Evolutionary conservation across 2,113 vertebrate species (phyloP), one percentile per base, ranked within the genome.

Genomic region (Anoplopoma fimbria): DNA sequence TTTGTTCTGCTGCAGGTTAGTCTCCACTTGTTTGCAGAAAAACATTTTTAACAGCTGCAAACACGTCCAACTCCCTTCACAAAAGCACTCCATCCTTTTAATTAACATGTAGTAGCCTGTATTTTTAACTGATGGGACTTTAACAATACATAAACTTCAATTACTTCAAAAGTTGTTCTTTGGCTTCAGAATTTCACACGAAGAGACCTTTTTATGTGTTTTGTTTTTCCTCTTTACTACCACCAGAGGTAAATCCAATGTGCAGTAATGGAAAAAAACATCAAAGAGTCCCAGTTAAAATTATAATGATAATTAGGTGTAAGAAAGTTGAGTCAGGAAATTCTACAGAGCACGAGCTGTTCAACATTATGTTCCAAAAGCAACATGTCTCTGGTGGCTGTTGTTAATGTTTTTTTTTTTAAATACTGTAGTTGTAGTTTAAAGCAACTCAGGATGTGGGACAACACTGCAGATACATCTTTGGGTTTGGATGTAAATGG

Each of bases 271-370:
- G 60, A 33, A 5, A 25, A 25, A 76, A 14, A 17, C 14, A 2
- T 19, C 23, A 60, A 53, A 23, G 1, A 14, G 23, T 15, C 27
- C 6, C n/a, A 63, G 1, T 80, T 77, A 55, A 83, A 77, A 2
- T 4, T 40, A 15, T 58, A 29, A 29, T 17, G 62, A 77, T 38
- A 75, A 78, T 45, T 42, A n/a, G 60, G n/a, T 55, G 33, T 69
- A 38, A 47, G 31, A 69, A 69, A 73, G 47, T 69, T 1, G 14
- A 62, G 38, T 62, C 13, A 13, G 53, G 45, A 61, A 42, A 67
- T 60, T 65, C 12, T 8, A 55, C 47, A 36, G 34, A 34, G n/a
- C 21, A 29, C 76, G 53, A 42, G 47, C 73, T 61, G 69, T 70
- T 61, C 45, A 25, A 27, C 40, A 40, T 57, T 40, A 25, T 51